Percentiles rank a stretch among this genome's conserved stretches.
These are phyloP conservation scores for Anser cygnoides DNA, from an alignment of 2,113 vertebrate genomes.

Conservation along the genomic window DNA sequence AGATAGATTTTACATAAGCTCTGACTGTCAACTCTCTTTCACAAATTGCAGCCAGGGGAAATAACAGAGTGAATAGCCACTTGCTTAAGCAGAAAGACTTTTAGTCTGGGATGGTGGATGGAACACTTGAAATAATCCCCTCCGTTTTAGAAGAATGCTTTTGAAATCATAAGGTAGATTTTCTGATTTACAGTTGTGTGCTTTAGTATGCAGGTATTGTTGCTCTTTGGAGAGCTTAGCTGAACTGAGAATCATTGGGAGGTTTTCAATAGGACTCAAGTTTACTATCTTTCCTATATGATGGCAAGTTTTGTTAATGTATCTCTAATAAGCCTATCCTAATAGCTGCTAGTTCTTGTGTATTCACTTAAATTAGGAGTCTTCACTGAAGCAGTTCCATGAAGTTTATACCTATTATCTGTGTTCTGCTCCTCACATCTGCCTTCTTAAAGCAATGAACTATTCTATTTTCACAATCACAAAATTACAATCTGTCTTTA, in stretches of 20 bases:
- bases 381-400: neutral
- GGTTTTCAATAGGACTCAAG: neutral
- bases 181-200: neutral
- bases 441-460: neutral
- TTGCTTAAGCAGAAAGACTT: neutral
- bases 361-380: neutral
- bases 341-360: neutral
- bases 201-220: neutral
- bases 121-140: neutral
- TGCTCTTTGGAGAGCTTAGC: neutral
- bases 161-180: neutral
- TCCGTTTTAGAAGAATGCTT: neutral
- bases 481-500: neutral
- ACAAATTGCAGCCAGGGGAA: neutral
- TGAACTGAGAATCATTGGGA: neutral
- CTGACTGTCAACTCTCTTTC: neutral
- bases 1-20: neutral
- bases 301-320: neutral
- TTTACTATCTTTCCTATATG: neutral
- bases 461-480: neutral
- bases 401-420: neutral
- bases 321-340: neutral
- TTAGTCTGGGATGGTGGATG: neutral
- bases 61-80: neutral
- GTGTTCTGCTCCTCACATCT: neutral